phyloP scores from a whole-genome alignment of 2,797 vertebrate species.

The Lophotriccus pileatus region DNA sequence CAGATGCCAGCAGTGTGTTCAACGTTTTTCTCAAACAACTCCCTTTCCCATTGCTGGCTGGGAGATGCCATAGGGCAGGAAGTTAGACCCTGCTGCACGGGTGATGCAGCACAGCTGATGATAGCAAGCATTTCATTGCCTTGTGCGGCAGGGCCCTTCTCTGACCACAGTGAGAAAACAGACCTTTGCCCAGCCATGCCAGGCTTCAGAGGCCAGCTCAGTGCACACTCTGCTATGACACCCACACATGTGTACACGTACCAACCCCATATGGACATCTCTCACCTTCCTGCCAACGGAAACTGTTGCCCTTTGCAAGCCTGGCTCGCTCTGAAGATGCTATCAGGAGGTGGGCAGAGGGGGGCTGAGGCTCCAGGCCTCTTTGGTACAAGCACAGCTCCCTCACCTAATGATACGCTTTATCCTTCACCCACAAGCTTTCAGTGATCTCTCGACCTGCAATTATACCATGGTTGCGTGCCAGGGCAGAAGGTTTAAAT shows the following conservation, averaged over 20 bases:
- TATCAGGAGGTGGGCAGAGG: slow-evolving; percentile 37
- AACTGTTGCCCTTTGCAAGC: slow-evolving; percentile 44
- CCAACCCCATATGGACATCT: not conserved
- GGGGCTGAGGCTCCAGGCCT: not conserved
- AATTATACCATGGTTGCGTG: not conserved
- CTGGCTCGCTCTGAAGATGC: not conserved
- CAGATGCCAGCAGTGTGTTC: not conserved
- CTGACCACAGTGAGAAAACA: not conserved
- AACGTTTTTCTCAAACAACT: not conserved
- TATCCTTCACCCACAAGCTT: not conserved
- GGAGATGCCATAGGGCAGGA: not conserved
- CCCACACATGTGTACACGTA: not conserved
- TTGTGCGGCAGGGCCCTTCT: accelerated
- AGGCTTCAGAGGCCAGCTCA: not conserved
- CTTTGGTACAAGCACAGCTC: not conserved
- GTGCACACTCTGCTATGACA: not conserved
- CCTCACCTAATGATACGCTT: not conserved
- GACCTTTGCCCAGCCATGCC: not conserved
- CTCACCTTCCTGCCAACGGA: slow-evolving; percentile 32
- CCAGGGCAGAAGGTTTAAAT: not conserved
- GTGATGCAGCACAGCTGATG: not conserved
- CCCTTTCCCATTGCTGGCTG: not conserved
- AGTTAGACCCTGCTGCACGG: not conserved
- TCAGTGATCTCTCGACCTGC: not conserved
- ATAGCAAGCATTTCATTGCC: not conserved